Evolutionary conservation across 2,113 vertebrate genomes (phyloP).

Genomic region (Diadophis punctatus): DNA sequence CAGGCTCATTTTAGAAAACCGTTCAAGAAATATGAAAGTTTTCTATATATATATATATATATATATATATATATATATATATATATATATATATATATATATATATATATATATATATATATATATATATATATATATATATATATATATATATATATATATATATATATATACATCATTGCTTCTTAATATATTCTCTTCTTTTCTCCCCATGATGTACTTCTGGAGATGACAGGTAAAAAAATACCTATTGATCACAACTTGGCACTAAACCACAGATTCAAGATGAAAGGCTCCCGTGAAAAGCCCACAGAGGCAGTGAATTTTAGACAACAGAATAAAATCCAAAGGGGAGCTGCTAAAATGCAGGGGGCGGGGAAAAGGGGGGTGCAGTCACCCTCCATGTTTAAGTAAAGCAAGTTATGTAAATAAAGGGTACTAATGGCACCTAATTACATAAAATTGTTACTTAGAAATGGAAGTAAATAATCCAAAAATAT

Average conservation of each 20-base stretch:
- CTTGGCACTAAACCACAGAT: too few relatives aligned
- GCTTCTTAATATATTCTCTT: neutral
- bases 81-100: too few relatives aligned
- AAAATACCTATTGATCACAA: neutral
- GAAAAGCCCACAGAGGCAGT: neutral
- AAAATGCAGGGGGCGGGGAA: slow-evolving; percentile 42
- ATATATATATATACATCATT: too few relatives aligned
- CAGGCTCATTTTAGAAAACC: neutral
- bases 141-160: too few relatives aligned
- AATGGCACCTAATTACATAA: slow-evolving; percentile 74
- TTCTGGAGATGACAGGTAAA: neutral
- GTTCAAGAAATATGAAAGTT: neutral
- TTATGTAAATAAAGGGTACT: slow-evolving; percentile 67
- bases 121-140: too few relatives aligned
- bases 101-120: too few relatives aligned
- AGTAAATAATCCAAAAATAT: slow-evolving; percentile 77
- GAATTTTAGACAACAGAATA: slow-evolving; percentile 54
- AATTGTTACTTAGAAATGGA: slow-evolving; percentile 75
- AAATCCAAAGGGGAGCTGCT: slow-evolving; percentile 55
- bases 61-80: too few relatives aligned
- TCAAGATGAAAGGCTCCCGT: neutral
- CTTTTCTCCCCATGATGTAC: neutral
- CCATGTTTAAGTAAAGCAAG: slow-evolving; percentile 43
- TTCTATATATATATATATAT: too few relatives aligned
- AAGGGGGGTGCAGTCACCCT: neutral